Percentiles rank a stretch among this genome's conserved stretches.
phyloP scores from a whole-genome alignment of 2,888 invertebrate species.

The Emmelina monodactyla region DNA sequence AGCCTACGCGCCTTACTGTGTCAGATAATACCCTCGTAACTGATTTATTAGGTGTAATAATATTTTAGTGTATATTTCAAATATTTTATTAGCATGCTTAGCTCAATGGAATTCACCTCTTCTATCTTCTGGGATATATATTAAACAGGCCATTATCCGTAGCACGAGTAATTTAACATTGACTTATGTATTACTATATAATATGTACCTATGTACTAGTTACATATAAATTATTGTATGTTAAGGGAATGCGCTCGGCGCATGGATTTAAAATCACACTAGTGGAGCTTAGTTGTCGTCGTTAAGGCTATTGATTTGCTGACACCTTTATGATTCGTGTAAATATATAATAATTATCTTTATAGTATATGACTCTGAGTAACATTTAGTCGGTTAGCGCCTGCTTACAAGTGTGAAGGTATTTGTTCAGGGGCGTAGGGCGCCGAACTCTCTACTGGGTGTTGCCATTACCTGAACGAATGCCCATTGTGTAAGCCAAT shows the following conservation, averaged over 20 bases:
- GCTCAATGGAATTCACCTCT: slow-evolving; percentile 7
- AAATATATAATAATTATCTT: slow-evolving; percentile 62
- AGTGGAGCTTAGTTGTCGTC: slow-evolving; percentile 62
- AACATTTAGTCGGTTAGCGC: slow-evolving; percentile 28
- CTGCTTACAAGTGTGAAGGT: not conserved
- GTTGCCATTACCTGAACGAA: slow-evolving; percentile 11
- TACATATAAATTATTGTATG: slow-evolving; percentile 58
- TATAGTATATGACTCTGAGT: slow-evolving; percentile 53
- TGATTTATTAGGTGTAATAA: slow-evolving; percentile 13
- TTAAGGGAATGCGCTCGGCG: slow-evolving; percentile 55
- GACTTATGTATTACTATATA: slow-evolving; percentile 33
- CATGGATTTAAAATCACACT: slow-evolving; percentile 58
- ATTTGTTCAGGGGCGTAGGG: not conserved
- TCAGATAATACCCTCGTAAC: not conserved
- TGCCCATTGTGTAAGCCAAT: slow-evolving; percentile 31
- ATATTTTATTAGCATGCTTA: slow-evolving; percentile 17
- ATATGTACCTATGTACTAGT: slow-evolving; percentile 35
- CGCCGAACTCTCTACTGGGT: too few species aligned
- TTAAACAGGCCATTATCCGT: slow-evolving; percentile 23
- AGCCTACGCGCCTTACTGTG: slow-evolving; percentile 14
- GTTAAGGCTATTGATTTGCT: slow-evolving; percentile 60
- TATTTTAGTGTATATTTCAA: slow-evolving; percentile 12
- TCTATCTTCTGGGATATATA: not conserved
- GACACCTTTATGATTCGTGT: slow-evolving; percentile 61
- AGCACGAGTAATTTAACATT: slow-evolving; percentile 23